phyloP scores from a whole-genome alignment of 92 coral and sea anemone species.

The Desmophyllum pertusum region DNA sequence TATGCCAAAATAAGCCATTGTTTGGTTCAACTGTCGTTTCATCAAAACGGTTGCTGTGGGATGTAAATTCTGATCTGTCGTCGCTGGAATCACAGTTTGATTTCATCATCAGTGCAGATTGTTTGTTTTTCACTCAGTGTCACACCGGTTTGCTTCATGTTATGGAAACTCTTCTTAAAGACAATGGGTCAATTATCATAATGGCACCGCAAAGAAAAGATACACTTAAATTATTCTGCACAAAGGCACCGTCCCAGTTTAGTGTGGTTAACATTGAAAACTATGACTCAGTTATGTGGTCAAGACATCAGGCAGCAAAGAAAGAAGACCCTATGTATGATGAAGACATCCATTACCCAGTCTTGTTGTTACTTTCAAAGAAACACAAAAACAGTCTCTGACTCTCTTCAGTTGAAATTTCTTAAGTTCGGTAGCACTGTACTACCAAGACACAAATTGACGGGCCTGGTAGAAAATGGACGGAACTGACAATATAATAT shows the following conservation, averaged over 20 bases:
- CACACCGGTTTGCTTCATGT: conserved; percentile 55
- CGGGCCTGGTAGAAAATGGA: no score
- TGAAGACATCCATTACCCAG: conserved; percentile 70
- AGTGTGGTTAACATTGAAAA: conserved; percentile 9
- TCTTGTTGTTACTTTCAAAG: conserved; percentile 43
- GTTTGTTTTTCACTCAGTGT: conserved; percentile 60
- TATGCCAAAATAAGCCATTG: conserved; percentile 30
- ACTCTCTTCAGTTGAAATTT: not conserved
- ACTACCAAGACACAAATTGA: no score
- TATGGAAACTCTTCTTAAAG: conserved; percentile 38
- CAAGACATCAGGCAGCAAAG: conserved; percentile 28
- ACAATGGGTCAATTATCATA: conserved; percentile 19
- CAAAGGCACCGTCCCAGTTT: conserved; percentile 20
- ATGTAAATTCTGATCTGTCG: conserved; percentile 31
- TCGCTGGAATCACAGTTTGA: conserved; percentile 68
- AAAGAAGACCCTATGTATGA: conserved; percentile 47
- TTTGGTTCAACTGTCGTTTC: conserved; percentile 58
- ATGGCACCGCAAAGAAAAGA: conserved; percentile 36
- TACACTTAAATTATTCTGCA: conserved; percentile 37
- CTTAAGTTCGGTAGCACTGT: no score
- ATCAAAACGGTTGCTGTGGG: conserved; percentile 69
- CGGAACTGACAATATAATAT: no score
- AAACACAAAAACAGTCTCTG: conserved; percentile 2
- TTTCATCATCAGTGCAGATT: conserved; percentile 79
- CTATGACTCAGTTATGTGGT: conserved; percentile 44